Percentiles rank a stretch among this genome's conserved stretches.
Evolutionary conservation across 2,888 invertebrate genomes (phyloP).

Genomic region (Eupithecia insigniata): DNA sequence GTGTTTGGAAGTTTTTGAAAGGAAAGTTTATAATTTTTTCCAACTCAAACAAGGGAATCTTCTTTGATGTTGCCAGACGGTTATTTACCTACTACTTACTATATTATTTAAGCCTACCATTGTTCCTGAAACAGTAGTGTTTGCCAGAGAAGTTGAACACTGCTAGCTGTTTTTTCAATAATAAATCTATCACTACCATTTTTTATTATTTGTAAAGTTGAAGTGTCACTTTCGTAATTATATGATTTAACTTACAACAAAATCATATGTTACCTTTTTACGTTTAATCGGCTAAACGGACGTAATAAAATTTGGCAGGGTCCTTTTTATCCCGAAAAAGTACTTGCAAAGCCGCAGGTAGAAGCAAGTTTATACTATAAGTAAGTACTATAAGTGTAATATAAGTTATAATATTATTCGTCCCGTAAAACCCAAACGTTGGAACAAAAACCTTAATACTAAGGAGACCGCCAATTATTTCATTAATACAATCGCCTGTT

Average conservation of each 20-base stretch:
- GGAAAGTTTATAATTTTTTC: slow-evolving; percentile 58
- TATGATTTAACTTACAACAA: not conserved
- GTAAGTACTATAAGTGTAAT: no score
- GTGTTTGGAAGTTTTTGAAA: slow-evolving; percentile 60
- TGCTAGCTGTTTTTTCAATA: not conserved
- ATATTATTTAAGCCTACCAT: not conserved
- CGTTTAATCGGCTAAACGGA: no score
- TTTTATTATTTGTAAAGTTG: not conserved
- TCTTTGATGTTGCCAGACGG: slow-evolving; percentile 27
- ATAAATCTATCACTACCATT: not conserved
- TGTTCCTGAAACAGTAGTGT: not conserved
- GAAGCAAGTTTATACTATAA: no score
- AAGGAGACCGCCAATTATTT: slow-evolving; percentile 56
- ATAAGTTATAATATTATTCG: slow-evolving; percentile 5
- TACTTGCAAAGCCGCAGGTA: not conserved
- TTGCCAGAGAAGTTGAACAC: not conserved
- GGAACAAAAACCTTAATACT: slow-evolving; percentile 35
- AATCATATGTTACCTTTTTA: not conserved
- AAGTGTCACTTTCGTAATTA: not conserved
- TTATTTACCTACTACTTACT: slow-evolving; percentile 10
- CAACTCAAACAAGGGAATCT: slow-evolving; percentile 12
- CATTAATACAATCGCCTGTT: slow-evolving; percentile 61
- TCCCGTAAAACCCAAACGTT: slow-evolving; percentile 18
- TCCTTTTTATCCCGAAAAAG: no score
- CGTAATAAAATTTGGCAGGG: no score